These are phyloP conservation scores for Iphiclides podalirius DNA, from an alignment of 2,888 invertebrate species.

Conservation along the genomic window DNA sequence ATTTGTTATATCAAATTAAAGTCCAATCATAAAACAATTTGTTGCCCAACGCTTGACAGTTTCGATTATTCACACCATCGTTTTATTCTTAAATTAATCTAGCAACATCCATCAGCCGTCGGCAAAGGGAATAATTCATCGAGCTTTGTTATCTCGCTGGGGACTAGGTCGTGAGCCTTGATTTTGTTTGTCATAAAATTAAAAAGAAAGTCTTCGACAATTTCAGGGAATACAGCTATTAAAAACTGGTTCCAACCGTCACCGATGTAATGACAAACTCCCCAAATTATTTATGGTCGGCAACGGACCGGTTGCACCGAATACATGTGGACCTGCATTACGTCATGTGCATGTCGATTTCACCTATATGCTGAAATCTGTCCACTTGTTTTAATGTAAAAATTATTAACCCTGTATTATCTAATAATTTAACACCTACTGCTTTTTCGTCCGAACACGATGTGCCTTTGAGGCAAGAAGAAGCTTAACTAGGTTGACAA, in stretches of 20 bases:
- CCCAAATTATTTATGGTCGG: conserved; percentile 19
- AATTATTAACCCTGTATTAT: no score
- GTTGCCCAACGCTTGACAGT: conserved; percentile 13
- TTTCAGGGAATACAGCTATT: conserved; percentile 17
- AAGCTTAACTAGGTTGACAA: no score
- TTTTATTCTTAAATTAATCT: background rate
- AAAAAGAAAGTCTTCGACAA: conserved; percentile 11
- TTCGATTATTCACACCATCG: conserved; percentile 7
- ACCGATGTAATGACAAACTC: conserved; percentile 10
- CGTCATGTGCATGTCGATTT: no score
- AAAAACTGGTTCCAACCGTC: background rate
- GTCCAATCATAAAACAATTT: conserved; percentile 19
- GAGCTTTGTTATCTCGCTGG: conserved; percentile 1
- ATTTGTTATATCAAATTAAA: conserved; percentile 18
- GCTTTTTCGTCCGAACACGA: no score
- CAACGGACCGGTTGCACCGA: conserved; percentile 6
- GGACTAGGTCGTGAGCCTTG: background rate
- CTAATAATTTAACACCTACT: no score
- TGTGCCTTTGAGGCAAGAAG: no score
- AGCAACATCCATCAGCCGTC: conserved; percentile 1
- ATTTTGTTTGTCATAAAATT: conserved; percentile 14
- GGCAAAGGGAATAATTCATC: conserved; percentile 1
- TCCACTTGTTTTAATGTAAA: no score
- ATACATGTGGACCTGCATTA: no score
- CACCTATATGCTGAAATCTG: no score